Evolutionary conservation across 2,888 invertebrate species (phyloP), one percentile per base, ranked within the genome.

Genomic region (Hypselothyrea guttata): DNA sequence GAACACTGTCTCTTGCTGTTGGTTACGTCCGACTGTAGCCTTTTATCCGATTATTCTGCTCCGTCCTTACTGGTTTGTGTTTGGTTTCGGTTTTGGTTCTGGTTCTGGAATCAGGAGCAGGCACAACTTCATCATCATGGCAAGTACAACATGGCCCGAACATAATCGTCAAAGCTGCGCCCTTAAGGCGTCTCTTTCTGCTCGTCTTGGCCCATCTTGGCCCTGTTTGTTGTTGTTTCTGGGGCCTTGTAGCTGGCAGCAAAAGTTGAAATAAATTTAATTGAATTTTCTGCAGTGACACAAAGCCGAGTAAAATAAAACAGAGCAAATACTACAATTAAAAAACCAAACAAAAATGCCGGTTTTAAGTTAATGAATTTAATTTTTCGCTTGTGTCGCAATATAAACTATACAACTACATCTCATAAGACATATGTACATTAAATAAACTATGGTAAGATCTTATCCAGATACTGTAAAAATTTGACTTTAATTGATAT

Each of bases 191-290:
- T 13, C 54, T 63, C 44, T 22, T 45, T 7, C 16, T 31, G 5
- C n/a, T 11, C 22, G 12, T 64, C 22, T n/a, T n/a, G n/a, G n/a
- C 34, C 27, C 18, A 41, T 35, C 34, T 15, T 27, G 38, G 48
- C 30, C 28, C 13, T 8, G 51, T 31, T 33, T 54, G 18, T 45
- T 56, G 34, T 40, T 53, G 47, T 48, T 64, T 34, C 15, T 37
- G 4, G 22, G 37, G 44, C 49, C 28, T 58, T 35, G 45, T 52
- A 35, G 52, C 75, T 71, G 67, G 74, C 81, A 83, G 64, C 69
- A 73, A 69, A 75, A 79, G 75, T 75, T 79, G 77, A 83, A 83
- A 82, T 72, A 82, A 79, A 79, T 84, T 86, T 86, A 86, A 86
- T 86, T 86, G 86, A 81, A 86, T 86, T 22, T 86, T 86, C 84